Percentiles rank a stretch among this genome's conserved stretches.
These are phyloP conservation scores for Fregetta grallaria DNA, from an alignment of 2,113 vertebrate genomes.

Conservation along the genomic window DNA sequence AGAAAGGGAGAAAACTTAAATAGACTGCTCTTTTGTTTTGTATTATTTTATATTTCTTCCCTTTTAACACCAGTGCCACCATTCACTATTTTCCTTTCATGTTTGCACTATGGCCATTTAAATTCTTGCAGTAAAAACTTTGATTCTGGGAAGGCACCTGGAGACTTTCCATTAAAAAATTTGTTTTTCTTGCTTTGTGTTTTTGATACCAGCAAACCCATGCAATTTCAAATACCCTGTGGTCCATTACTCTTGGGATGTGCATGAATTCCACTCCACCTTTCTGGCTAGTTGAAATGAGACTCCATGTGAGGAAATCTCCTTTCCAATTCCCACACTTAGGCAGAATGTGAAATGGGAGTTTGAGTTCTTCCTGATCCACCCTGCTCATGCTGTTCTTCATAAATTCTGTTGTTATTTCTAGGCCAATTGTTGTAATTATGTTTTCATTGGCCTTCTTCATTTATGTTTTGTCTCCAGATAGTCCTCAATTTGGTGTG, in stretches of 20 bases:
- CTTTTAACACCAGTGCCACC: not conserved
- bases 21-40: not conserved
- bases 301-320: conserved; percentile 14
- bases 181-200: not conserved
- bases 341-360: conserved; percentile 54
- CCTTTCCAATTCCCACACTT: conserved; percentile 38
- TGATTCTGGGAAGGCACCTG: not conserved
- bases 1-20: not conserved
- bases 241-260: not conserved
- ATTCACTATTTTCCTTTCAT: not conserved
- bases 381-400: conserved; percentile 53
- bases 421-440: conserved; percentile 73
- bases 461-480: conserved; percentile 66
- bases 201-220: not conserved
- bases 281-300: conserved; percentile 4
- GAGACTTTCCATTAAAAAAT: not conserved
- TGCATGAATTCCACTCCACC: not conserved
- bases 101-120: not conserved
- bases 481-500: conserved; percentile 55
- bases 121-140: not conserved
- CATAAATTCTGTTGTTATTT: conserved; percentile 73
- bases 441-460: conserved; percentile 75
- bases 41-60: not conserved
- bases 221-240: not conserved
- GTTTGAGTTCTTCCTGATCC: conserved; percentile 38